A percentile compares a stretch with the other conserved stretches of the same genome.
phyloP scores from a whole-genome alignment of 1,140 invertebrate genomes.

The Prorops nasuta region DNA sequence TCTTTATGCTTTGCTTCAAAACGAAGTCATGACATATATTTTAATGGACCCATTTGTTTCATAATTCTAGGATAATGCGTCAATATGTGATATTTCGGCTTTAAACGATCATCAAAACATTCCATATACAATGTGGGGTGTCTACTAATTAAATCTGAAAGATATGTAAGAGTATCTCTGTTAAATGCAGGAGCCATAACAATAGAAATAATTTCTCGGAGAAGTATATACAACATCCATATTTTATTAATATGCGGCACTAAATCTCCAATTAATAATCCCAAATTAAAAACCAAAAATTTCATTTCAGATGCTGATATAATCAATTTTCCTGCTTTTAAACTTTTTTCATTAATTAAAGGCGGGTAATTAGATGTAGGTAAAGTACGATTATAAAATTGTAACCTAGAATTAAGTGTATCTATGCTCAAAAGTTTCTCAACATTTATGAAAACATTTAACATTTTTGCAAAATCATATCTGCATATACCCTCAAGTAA shows the following conservation, averaged over 20 bases:
- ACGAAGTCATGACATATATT: constrained; percentile 2
- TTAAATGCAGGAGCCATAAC: constrained; percentile 1
- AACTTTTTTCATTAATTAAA: not conserved
- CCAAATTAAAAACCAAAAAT: constrained; percentile 12
- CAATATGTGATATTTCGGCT: constrained; percentile 9
- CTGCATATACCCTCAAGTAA: constrained; percentile 4
- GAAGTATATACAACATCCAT: constrained; percentile 12
- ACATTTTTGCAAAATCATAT: constrained; percentile 8
- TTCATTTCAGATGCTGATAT: constrained; percentile 16
- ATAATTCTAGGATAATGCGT: constrained; percentile 9
- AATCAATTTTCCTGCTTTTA: constrained; percentile 8
- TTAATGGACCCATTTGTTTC: constrained; percentile 4
- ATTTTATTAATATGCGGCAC: constrained; percentile 2
- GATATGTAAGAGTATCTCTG: not conserved
- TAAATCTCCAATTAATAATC: constrained; percentile 9
- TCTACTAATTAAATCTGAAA: not conserved
- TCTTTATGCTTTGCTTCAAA: constrained; percentile 10
- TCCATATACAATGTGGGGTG: constrained; percentile 10
- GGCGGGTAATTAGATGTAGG: not conserved
- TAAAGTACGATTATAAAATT: too few relatives aligned
- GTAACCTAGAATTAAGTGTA: constrained; percentile 11
- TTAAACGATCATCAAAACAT: constrained; percentile 5
- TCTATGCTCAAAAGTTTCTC: constrained; percentile 14
- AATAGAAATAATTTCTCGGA: constrained; percentile 8
- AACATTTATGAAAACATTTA: constrained; percentile 6